Evolutionary conservation across 2,888 invertebrate genomes (phyloP), one percentile per base, ranked within the genome.

Genomic region (Phlogophora meticulosa): DNA sequence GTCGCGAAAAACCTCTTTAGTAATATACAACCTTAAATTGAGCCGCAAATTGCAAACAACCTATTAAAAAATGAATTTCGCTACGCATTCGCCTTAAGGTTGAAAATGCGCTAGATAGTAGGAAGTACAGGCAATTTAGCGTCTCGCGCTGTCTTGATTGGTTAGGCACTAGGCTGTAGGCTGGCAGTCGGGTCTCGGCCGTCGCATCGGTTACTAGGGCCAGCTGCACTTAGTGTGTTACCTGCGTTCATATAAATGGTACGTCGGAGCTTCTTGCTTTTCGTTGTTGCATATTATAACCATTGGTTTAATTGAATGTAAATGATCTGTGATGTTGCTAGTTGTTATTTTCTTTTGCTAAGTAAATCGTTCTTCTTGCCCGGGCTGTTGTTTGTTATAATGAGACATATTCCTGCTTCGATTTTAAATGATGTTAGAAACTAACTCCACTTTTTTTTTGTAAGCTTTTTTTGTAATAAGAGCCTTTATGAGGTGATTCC

Each of bases 111-210:
- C 38, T 40, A 48, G 52, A 22, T 10, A 43, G 32, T 42, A 40
- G 20, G 24, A 36, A 55, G 13, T 61, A 67, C 15, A 45, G 28
- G 32, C 43, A 17, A 45, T 51, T 43, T 75, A 69, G 55, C 34
- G 38, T 69, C 76, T 49, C 76, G 69, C 40, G 49, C 38, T 49
- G 38, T 55, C 75, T 61, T 59, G 60, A 74, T 55, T 60, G 75
- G 60, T 43, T 60, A 55, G 76, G 69, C n/a, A n/a, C n/a, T n/a
- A n/a, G n/a, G n/a, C n/a, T n/a, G n/a, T n/a, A n/a, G n/a, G n/a
- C n/a, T n/a, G n/a, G n/a, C 76, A 72, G 72, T 75, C 70, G 61
- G 45, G 42, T 22, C 36, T 36, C 61, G 70, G 38, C 45, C 76
- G 49, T 61, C 55, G 76, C 28, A 69, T 46, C 22, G 69, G 40